Percentiles rank a stretch among this genome's conserved stretches.
Evolutionary conservation across 2,888 invertebrate species (phyloP).

Genomic region (Sicus ferrugineus): DNA sequence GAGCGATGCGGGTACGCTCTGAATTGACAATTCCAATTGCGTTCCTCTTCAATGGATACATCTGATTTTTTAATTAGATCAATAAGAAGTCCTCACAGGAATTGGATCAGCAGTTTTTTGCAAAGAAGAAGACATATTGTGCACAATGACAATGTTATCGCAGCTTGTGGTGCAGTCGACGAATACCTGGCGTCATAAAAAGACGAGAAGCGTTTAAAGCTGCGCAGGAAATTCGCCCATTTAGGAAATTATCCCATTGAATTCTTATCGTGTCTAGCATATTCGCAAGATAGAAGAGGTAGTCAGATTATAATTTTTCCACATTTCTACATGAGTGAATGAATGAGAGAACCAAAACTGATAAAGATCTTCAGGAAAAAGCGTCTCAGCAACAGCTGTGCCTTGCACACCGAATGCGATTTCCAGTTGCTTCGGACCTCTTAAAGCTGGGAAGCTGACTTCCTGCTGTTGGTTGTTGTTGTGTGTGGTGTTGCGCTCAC

Average conservation of each 20-base stretch:
- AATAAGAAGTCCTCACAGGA: slow-evolving; percentile 66
- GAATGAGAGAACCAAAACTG: too few species aligned
- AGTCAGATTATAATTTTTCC: neutral
- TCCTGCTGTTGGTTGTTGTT: too few species aligned
- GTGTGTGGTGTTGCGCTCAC: too few species aligned
- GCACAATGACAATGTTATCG: slow-evolving; percentile 46
- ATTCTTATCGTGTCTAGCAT: neutral
- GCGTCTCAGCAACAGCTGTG: too few species aligned
- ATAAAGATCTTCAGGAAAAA: too few species aligned
- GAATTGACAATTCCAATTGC: neutral
- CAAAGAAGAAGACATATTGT: slow-evolving; percentile 55
- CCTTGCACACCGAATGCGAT: too few species aligned
- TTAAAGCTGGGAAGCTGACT: too few species aligned
- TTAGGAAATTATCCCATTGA: slow-evolving; percentile 83
- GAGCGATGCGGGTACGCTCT: slow-evolving; percentile 68
- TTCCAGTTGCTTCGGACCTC: too few species aligned
- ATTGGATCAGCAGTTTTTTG: slow-evolving; percentile 73
- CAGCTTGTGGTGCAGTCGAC: slow-evolving; percentile 48
- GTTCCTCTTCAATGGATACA: neutral
- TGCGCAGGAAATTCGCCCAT: slow-evolving; percentile 84
- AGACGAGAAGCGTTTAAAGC: slow-evolving; percentile 89
- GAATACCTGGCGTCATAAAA: slow-evolving; percentile 89
- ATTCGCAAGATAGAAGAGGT: neutral
- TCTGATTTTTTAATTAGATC: slow-evolving; percentile 48
- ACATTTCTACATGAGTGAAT: too few species aligned